A percentile compares a stretch with the other conserved stretches of the same genome.
Evolutionary conservation across 2,888 invertebrate species (phyloP).

Genomic region (Lacanobia wlatinum): DNA sequence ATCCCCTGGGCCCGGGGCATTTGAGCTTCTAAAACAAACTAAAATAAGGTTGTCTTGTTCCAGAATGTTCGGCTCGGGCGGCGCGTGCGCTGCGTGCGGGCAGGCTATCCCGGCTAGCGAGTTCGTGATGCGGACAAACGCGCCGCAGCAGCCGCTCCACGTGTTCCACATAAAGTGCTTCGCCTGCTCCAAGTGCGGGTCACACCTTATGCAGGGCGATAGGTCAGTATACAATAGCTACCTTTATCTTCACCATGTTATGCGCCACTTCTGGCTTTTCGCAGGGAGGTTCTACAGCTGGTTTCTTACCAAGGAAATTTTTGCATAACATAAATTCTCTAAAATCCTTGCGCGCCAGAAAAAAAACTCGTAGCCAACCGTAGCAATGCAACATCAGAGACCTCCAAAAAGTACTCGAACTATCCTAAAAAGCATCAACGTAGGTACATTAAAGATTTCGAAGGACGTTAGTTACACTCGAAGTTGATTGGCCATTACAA

Average conservation of each 20-base stretch:
- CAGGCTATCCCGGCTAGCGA: constrained; percentile 98
- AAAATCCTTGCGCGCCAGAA: too few relatives aligned
- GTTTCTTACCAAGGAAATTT: too few relatives aligned
- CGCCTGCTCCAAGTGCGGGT: constrained; percentile 97
- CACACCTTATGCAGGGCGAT: constrained; percentile 97
- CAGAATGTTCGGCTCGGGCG: constrained; percentile 98
- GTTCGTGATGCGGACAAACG: constrained; percentile 96
- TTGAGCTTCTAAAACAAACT: constrained; percentile 55
- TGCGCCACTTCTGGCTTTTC: neutral
- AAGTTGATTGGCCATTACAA: too few relatives aligned
- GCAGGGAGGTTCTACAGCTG: neutral
- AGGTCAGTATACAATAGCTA: constrained; percentile 89
- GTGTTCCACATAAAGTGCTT: constrained; percentile 99
- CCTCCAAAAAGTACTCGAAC: too few relatives aligned
- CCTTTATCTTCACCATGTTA: neutral
- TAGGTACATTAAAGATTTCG: too few relatives aligned
- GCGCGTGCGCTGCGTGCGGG: constrained; percentile 97
- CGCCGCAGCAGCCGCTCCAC: constrained; percentile 91
- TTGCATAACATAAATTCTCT: too few relatives aligned
- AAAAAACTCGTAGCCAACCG: too few relatives aligned
- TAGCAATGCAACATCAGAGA: too few relatives aligned
- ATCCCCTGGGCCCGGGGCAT: constrained; percentile 55
- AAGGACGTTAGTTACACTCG: neutral
- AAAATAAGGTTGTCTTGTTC: constrained; percentile 72
- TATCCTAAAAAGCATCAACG: too few relatives aligned